phyloP scores from a whole-genome alignment of 2,113 vertebrate genomes.

The Narcine bancroftii region DNA sequence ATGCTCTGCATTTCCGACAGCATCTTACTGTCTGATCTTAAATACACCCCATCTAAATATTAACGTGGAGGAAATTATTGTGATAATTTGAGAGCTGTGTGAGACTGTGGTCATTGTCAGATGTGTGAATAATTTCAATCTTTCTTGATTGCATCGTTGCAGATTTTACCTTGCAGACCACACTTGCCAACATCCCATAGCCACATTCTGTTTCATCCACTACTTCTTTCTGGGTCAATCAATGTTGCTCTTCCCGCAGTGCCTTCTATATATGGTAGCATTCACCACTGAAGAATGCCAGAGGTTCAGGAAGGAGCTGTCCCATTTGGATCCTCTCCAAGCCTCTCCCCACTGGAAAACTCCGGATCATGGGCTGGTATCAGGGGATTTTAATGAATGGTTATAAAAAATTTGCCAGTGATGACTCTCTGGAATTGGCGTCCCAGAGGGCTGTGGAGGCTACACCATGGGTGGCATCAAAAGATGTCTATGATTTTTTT shows the following conservation, averaged over 20 bases:
- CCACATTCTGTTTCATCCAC: neutral
- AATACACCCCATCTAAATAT: neutral
- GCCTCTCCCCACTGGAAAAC: too few relatives aligned
- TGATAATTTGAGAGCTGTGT: neutral
- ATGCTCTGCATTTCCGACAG: neutral
- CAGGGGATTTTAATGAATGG: too few relatives aligned
- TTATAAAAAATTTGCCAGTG: too few relatives aligned
- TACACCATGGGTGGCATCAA: too few relatives aligned
- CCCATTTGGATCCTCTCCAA: too few relatives aligned
- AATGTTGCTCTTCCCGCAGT: neutral
- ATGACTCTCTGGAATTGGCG: too few relatives aligned
- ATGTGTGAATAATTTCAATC: neutral
- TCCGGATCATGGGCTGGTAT: too few relatives aligned
- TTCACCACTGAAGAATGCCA: neutral
- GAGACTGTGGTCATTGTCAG: neutral
- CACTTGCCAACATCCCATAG: neutral
- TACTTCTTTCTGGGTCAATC: neutral
- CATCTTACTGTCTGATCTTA: neutral
- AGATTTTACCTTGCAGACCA: neutral
- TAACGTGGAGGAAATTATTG: neutral
- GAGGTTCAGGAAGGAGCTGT: neutral
- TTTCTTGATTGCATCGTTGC: neutral
- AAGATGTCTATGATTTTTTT: too few relatives aligned
- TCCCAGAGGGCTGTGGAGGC: too few relatives aligned
- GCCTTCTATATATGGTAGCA: neutral